Conservation (phyloP, 2,113 vertebrate species). For the Cinclus cinclus region DNA sequence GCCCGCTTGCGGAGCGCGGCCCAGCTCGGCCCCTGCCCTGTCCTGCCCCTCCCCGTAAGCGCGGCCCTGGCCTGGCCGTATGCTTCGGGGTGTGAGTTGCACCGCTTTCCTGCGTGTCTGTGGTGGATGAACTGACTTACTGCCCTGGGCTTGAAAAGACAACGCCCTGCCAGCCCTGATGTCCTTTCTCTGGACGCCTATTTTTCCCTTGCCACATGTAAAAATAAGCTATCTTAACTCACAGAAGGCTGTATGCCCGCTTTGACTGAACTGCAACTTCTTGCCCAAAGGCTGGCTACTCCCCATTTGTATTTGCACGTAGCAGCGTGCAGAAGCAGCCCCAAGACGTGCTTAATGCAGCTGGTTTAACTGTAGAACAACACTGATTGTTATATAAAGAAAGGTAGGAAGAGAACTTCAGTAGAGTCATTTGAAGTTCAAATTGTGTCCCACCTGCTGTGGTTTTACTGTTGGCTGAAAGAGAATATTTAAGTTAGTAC, state of each 20-base stretch:
- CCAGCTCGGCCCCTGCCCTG: not conserved
- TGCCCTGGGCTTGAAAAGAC: not conserved
- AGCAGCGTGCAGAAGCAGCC: not conserved
- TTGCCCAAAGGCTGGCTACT: rapidly evolving
- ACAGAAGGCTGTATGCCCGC: rapidly evolving
- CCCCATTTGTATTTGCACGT: rapidly evolving
- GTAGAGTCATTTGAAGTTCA: not conserved
- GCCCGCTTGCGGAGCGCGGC: not conserved
- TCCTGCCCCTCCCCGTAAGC: rapidly evolving
- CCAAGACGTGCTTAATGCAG: rapidly evolving
- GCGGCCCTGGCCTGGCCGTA: not conserved
- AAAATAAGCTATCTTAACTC: not conserved
- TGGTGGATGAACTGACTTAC: not conserved
- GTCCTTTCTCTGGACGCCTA: rapidly evolving
- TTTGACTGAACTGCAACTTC: not conserved
- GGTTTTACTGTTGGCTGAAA: not conserved
- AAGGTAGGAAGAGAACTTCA: not conserved
- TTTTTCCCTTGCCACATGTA: not conserved
- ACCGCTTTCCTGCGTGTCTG: not conserved
- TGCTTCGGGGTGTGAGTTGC: not conserved
- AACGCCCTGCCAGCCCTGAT: not conserved
- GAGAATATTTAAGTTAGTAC: not conserved
- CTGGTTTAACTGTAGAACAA: not conserved
- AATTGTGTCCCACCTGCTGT: not conserved
- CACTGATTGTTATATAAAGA: not conserved